These are phyloP conservation scores for Pollicipes pollicipes DNA, from an alignment of 1,140 invertebrate species.

Conservation along the genomic window DNA sequence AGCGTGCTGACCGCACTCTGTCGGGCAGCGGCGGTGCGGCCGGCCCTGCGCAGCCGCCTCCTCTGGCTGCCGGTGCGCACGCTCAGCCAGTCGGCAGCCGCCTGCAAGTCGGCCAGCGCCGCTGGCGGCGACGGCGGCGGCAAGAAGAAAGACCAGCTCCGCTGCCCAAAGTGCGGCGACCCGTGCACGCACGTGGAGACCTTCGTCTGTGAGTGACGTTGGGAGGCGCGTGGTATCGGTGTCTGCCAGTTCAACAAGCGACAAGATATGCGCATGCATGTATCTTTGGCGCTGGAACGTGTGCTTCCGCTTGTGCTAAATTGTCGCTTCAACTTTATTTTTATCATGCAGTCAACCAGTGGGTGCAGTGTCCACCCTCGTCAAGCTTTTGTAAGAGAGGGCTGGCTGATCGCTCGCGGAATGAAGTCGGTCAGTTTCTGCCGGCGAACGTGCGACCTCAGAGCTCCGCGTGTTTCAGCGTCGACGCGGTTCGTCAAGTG, in stretches of 20 bases:
- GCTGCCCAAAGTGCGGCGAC: conserved; percentile 2
- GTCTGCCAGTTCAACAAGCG: neutral
- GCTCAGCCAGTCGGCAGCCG: neutral
- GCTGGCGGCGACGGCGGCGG: conserved; percentile 30
- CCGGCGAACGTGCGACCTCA: no score
- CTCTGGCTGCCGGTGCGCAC: neutral
- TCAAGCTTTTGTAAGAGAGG: no score
- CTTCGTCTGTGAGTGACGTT: conserved; percentile 35
- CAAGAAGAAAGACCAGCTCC: neutral
- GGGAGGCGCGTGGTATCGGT: neutral
- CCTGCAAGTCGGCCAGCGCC: conserved; percentile 24
- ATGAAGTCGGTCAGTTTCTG: no score
- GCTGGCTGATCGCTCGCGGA: no score
- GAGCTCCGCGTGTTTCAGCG: no score
- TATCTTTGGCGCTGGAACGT: conserved; percentile 86
- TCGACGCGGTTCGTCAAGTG: conserved; percentile 78
- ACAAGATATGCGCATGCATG: conserved; percentile 23
- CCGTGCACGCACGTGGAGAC: conserved; percentile 4
- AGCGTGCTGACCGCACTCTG: neutral
- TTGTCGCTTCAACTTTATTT: no score
- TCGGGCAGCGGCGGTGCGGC: neutral
- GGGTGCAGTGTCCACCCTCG: no score
- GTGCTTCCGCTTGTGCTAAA: no score
- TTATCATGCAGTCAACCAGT: no score
- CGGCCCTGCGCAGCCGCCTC: neutral